These are phyloP conservation scores for Otis tarda DNA, from an alignment of 2,113 vertebrate species.

Conservation along the genomic window DNA sequence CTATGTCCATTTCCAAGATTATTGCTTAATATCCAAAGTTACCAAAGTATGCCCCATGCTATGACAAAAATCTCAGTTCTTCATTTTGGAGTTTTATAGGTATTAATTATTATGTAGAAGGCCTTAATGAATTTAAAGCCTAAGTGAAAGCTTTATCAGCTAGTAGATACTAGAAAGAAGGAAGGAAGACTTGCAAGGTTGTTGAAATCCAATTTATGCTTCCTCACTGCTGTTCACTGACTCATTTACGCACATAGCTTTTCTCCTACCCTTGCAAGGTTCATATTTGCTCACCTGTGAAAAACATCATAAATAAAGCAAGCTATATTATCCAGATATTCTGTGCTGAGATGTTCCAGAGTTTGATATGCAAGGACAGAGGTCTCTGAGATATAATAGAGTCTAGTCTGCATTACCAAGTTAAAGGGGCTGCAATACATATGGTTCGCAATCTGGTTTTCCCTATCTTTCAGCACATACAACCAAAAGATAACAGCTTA, in stretches of 20 bases:
- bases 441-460: neutral
- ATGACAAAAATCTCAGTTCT: neutral
- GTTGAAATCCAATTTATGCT: neutral
- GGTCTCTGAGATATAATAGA: neutral
- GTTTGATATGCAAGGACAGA: neutral
- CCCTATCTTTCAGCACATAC: neutral
- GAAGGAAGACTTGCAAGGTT: neutral
- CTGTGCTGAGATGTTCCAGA: neutral
- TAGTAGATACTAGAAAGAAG: neutral
- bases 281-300: neutral
- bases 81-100: neutral
- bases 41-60: neutral
- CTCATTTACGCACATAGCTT: neutral
- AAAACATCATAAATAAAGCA: neutral
- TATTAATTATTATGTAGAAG: neutral
- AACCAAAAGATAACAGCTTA: neutral
- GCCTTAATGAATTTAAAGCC: neutral
- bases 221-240: neutral
- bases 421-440: neutral
- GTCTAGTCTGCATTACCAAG: neutral
- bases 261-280: neutral
- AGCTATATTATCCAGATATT: neutral
- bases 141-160: neutral
- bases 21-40: neutral
- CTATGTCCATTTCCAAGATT: neutral